These are phyloP conservation scores for Scomber japonicus DNA, from an alignment of 2,113 vertebrate genomes.

Conservation along the genomic window DNA sequence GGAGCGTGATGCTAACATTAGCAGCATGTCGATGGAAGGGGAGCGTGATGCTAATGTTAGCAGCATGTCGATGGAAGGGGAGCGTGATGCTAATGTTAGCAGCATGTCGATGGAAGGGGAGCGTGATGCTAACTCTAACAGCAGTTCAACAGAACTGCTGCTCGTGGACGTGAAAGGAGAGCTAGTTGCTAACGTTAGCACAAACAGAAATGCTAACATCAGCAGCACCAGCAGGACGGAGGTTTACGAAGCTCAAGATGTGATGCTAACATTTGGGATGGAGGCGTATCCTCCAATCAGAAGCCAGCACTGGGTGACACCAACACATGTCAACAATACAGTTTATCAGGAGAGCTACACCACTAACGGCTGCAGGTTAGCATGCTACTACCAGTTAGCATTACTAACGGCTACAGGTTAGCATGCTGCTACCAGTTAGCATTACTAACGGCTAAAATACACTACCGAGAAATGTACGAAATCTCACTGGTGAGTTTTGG, in stretches of 20 bases:
- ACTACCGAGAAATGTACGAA: too few species aligned
- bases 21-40: background rate
- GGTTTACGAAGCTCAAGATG: constrained; percentile 75
- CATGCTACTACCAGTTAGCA: background rate
- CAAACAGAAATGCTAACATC: background rate
- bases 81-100: constrained; percentile 22
- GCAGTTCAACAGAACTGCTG: too few species aligned
- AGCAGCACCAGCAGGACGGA: constrained; percentile 67
- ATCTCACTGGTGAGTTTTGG: too few species aligned
- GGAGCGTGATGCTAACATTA: constrained; percentile 13
- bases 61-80: background rate
- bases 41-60: constrained; percentile 18
- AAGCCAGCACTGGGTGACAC: constrained; percentile 78
- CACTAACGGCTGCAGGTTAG: constrained; percentile 68
- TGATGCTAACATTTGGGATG: constrained; percentile 82
- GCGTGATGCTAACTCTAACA: too few species aligned
- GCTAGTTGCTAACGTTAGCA: too few species aligned
- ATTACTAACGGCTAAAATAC: too few species aligned
- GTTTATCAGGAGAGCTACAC: constrained; percentile 35
- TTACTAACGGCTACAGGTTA: constrained; percentile 1
- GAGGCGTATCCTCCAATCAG: constrained; percentile 88
- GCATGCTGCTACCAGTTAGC: background rate
- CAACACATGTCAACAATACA: background rate
- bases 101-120: too few species aligned
- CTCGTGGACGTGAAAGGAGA: too few species aligned